Conservation (phyloP, 1,140 invertebrate species). For the Camponotus vicinus region DNA sequence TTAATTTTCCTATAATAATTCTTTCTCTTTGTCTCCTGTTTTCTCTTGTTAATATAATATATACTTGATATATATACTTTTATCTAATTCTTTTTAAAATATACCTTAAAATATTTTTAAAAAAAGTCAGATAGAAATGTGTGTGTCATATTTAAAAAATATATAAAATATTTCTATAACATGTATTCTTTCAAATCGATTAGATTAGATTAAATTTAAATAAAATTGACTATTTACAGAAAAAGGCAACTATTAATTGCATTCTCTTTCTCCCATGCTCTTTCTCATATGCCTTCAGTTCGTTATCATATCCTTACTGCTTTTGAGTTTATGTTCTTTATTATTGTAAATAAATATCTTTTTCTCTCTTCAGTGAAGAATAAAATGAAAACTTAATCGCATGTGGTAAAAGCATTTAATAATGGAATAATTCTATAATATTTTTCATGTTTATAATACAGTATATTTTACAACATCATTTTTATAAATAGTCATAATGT, state of each 20-base stretch:
- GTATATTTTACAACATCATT: neutral
- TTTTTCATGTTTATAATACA: neutral
- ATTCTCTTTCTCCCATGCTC: neutral
- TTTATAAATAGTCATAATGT: neutral
- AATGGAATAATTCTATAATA: neutral
- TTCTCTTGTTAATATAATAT: neutral
- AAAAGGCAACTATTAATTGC: neutral
- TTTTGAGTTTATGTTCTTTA: neutral
- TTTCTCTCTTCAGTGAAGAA: neutral
- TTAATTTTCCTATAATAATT: neutral
- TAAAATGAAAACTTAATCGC: neutral
- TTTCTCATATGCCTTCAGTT: neutral
- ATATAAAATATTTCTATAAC: neutral
- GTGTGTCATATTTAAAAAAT: no score
- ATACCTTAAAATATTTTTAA: neutral
- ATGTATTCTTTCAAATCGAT: neutral
- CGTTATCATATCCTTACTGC: neutral
- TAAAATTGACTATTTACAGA: slow-evolving; percentile 26
- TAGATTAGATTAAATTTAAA: neutral
- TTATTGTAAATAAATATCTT: neutral
- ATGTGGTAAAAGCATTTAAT: neutral
- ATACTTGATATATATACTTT: no score
- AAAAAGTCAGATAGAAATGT: neutral
- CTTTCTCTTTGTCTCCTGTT: no score
- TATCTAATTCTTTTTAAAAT: no score